Evolutionary conservation across 1,140 invertebrate genomes (phyloP), one percentile per base, ranked within the genome.

Genomic region (Chrysomallon squamiferum): DNA sequence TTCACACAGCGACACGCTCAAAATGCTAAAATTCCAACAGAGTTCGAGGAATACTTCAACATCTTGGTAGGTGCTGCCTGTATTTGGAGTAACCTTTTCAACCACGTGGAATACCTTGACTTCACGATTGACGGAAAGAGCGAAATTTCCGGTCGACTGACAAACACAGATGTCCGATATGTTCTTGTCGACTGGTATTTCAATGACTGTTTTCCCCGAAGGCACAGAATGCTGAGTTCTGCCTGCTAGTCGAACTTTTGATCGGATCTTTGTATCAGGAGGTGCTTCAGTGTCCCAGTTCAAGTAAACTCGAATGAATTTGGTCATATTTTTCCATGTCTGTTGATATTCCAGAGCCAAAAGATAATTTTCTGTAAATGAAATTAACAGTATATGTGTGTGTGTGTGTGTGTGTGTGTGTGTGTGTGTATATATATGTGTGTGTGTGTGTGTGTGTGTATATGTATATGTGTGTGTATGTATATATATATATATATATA

Each of bases 11-110:
- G 66, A 62, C 1, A 68, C 18, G 20, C 62, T 62, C 33, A 20
- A 25, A 9, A 72, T 50, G 20, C 47, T 59, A 41, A 72, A 72
- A 33, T 67, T 68, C 70, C 70, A 72, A 52, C 66, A 72, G 15
- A 72, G 62, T 47, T 72, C 70, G 25, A 72, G 56, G 57, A 72
- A 72, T 3, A 67, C 56, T 47, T 72, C 70, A 41, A 72, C 66
- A 57, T 72, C 70, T 38, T 62, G 38, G 43, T 72, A 72, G 5
- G 63, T 66, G 11, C 50, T 66, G 20, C 59, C 63, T 3, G 66
- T 62, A 43, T 65, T 72, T 13, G 52, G 58, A 49, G 68, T 60
- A 6, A 59, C 68, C 47, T 72, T 72, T 35, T 72, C 70, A 22
- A 72, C 63, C 3, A 72, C n/a, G 33, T 59, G 59, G 33, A 57